Percentiles rank a stretch among this genome's conserved stretches.
Evolutionary conservation across 2,113 vertebrate genomes (phyloP).

Genomic region (Hipposideros armiger): DNA sequence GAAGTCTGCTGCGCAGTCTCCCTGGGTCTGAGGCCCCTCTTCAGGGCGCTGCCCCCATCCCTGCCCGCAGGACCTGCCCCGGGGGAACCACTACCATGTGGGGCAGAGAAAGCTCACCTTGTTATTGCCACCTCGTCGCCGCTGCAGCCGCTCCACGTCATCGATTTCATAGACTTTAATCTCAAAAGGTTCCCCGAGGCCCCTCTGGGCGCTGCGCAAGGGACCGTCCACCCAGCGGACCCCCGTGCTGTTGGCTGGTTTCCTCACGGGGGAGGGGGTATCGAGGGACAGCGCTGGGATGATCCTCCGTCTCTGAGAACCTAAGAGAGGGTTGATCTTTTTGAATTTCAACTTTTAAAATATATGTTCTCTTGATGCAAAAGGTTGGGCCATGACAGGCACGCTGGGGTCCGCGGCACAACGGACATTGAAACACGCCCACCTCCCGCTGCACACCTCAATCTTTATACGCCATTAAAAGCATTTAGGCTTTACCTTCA

Average conservation of each 20-base stretch:
- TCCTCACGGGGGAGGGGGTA: slow-evolving; percentile 91
- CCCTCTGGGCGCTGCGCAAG: slow-evolving; percentile 90
- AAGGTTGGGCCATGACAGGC: accelerated
- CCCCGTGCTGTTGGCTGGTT: slow-evolving; percentile 90
- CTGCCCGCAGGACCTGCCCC: not conserved
- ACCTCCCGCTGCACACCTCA: accelerated
- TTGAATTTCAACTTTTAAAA: not conserved
- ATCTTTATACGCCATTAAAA: accelerated
- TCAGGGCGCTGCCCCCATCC: accelerated
- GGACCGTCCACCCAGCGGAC: slow-evolving; percentile 98
- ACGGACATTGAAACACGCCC: too few species aligned
- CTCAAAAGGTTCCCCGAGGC: slow-evolving; percentile 94
- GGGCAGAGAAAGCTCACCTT: slow-evolving; percentile 88
- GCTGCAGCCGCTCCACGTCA: slow-evolving; percentile 96
- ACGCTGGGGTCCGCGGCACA: accelerated
- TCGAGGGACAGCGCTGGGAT: slow-evolving; percentile 95
- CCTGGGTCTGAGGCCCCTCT: accelerated
- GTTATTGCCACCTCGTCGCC: slow-evolving; percentile 89
- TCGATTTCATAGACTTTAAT: slow-evolving; percentile 99
- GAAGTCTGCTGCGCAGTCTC: accelerated
- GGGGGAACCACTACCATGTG: accelerated
- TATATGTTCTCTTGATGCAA: too few species aligned
- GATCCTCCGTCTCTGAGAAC: slow-evolving; percentile 95
- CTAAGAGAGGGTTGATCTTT: slow-evolving; percentile 80
- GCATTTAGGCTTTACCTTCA: too few species aligned